Conservation (phyloP, 1,140 invertebrate species). For the Apolygus lucorum region DNA sequence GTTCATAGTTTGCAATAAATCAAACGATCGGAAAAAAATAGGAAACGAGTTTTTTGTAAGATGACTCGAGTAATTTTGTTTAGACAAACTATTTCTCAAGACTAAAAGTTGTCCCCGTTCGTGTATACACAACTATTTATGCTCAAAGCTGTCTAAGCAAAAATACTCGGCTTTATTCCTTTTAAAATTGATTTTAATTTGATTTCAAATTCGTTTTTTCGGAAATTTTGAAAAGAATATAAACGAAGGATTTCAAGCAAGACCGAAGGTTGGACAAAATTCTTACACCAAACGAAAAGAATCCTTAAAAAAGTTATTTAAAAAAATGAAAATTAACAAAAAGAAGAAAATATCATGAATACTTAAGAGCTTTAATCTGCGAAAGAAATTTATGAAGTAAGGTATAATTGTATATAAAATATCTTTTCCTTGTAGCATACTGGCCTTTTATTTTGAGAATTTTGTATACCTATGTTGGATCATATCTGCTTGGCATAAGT, state of each 20-base stretch:
- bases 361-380: slow-evolving; percentile 28
- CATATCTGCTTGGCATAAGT: slow-evolving; percentile 25
- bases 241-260: too few species aligned
- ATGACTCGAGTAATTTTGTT: slow-evolving; percentile 15
- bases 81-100: slow-evolving; percentile 8
- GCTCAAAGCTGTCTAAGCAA: slow-evolving; percentile 24
- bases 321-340: slow-evolving; percentile 9
- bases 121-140: slow-evolving; percentile 14
- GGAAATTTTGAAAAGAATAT: too few species aligned
- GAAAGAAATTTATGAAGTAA: slow-evolving; percentile 22
- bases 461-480: slow-evolving; percentile 24
- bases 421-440: slow-evolving; percentile 26
- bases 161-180: slow-evolving; percentile 16
- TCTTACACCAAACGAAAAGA: neutral
- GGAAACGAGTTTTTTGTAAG: neutral
- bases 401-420: slow-evolving; percentile 26
- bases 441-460: slow-evolving; percentile 16
- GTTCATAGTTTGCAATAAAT: too few species aligned
- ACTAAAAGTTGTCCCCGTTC: slow-evolving; percentile 1
- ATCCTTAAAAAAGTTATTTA: too few species aligned
- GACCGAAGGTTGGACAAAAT: too few species aligned
- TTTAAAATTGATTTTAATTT: too few species aligned
- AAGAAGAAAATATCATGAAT: slow-evolving; percentile 24
- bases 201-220: too few species aligned
- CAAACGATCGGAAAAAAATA: neutral